Evolutionary conservation across 2,888 invertebrate species (phyloP).

Genomic region (Lasioglossum calceatum): DNA sequence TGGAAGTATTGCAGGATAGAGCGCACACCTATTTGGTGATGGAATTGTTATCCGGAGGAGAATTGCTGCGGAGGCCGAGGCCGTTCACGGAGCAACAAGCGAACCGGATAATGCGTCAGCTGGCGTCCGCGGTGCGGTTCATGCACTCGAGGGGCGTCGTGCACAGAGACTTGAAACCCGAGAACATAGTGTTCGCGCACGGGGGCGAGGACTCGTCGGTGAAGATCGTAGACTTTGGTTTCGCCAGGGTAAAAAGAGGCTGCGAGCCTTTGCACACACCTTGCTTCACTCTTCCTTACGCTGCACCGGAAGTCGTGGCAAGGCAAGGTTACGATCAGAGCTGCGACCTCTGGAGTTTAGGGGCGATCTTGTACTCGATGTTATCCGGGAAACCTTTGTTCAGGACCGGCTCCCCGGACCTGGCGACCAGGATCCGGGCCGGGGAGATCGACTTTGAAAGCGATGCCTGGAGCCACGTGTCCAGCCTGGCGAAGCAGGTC

Average conservation of each 20-base stretch:
- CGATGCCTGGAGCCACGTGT: conserved; percentile 90
- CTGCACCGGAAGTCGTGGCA: conserved; percentile 96
- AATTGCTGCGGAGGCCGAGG: conserved; percentile 89
- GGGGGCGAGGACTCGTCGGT: conserved; percentile 87
- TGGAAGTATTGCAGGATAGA: conserved; percentile 94
- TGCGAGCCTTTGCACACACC: conserved; percentile 90
- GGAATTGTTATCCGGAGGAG: conserved; percentile 94
- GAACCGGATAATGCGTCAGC: conserved; percentile 91
- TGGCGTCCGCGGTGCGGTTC: conserved; percentile 93
- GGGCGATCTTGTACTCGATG: conserved; percentile 96
- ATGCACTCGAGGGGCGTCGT: conserved; percentile 94
- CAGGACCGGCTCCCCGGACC: conserved; percentile 89
- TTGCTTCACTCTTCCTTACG: conserved; percentile 97
- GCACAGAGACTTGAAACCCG: conserved; percentile 97
- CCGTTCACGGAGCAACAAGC: conserved; percentile 92
- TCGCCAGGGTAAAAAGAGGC: conserved; percentile 91
- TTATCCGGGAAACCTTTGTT: conserved; percentile 96
- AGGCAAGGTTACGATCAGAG: conserved; percentile 94
- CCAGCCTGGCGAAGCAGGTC: conserved; percentile 90
- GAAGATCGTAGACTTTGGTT: conserved; percentile 98
- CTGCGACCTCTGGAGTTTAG: conserved; percentile 98
- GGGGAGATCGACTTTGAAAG: conserved; percentile 93
- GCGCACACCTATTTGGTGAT: conserved; percentile 95
- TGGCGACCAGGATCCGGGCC: conserved; percentile 92
- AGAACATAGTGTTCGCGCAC: conserved; percentile 90